Conservation (phyloP, 1,140 invertebrate species). For the Drosophila biarmipes region DNA sequence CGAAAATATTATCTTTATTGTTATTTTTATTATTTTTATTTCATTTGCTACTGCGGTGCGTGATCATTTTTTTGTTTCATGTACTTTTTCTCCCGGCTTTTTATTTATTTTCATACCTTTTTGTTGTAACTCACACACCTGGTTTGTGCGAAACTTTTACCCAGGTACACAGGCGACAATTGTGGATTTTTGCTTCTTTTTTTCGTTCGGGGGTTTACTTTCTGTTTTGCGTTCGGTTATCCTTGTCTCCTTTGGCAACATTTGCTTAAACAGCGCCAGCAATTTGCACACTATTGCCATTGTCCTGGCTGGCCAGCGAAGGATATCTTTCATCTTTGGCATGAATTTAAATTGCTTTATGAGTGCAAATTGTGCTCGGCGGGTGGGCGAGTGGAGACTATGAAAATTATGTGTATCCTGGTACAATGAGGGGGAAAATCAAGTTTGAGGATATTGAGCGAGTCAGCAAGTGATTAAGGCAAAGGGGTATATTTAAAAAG, state of each 20-base stretch:
- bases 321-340: constrained; percentile 64
- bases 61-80: constrained; percentile 36
- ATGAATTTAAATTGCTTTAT: constrained; percentile 80
- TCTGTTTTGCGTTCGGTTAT: constrained; percentile 29
- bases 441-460: not conserved
- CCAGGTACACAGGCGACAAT: constrained; percentile 52
- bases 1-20: constrained; percentile 70
- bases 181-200: constrained; percentile 14
- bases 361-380: constrained; percentile 34
- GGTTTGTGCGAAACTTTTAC: constrained; percentile 54
- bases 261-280: constrained; percentile 77
- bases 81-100: constrained; percentile 30
- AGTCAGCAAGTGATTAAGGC: not conserved
- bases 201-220: constrained; percentile 26
- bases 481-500: not conserved
- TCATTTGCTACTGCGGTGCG: constrained; percentile 22
- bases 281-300: constrained; percentile 77
- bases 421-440: not conserved
- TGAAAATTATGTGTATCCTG: constrained; percentile 19
- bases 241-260: constrained; percentile 56
- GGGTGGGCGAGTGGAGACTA: constrained; percentile 9
- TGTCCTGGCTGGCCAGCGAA: constrained; percentile 36
- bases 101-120: constrained; percentile 29
- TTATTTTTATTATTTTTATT: constrained; percentile 47
- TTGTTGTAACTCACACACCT: constrained; percentile 40